Percentiles rank a stretch among this genome's conserved stretches.
phyloP scores from a whole-genome alignment of 2,113 vertebrate species.

The Neogobius melanostomus region DNA sequence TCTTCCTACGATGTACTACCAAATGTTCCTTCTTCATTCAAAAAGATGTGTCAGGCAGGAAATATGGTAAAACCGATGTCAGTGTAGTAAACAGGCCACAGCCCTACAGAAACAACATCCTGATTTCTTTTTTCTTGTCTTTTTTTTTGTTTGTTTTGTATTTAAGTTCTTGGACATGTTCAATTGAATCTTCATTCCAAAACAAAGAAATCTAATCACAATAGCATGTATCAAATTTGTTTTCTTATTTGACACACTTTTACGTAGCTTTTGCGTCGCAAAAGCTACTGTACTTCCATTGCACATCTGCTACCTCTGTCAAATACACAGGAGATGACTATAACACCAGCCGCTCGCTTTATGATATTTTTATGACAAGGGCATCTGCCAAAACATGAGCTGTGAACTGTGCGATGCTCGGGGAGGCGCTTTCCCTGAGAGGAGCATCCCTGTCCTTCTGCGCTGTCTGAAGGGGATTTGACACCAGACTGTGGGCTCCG shows the following conservation, averaged over 20 bases:
- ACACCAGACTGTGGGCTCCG: constrained; percentile 66
- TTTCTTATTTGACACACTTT: too few species aligned
- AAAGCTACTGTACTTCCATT: constrained; percentile 17
- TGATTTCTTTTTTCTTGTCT: too few species aligned
- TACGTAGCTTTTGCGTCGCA: too few species aligned
- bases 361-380: constrained; percentile 63
- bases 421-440: constrained; percentile 52
- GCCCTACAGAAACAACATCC: too few species aligned
- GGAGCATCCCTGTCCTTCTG: constrained; percentile 60
- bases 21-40: neutral
- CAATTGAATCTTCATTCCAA: too few species aligned
- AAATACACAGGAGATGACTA: constrained; percentile 45
- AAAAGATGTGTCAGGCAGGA: too few species aligned
- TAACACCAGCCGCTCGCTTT: constrained; percentile 51
- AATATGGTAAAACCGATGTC: too few species aligned
- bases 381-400: constrained; percentile 67
- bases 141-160: too few species aligned
- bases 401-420: constrained; percentile 46
- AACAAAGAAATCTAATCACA: constrained; percentile 14
- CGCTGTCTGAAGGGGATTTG: constrained; percentile 65
- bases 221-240: neutral
- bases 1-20: neutral
- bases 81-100: too few species aligned
- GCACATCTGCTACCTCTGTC: constrained; percentile 47
- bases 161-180: too few species aligned